Base-by-base conservation (phyloP, 2,797 vertebrate genomes). In the Microchirus variegatus region DNA sequence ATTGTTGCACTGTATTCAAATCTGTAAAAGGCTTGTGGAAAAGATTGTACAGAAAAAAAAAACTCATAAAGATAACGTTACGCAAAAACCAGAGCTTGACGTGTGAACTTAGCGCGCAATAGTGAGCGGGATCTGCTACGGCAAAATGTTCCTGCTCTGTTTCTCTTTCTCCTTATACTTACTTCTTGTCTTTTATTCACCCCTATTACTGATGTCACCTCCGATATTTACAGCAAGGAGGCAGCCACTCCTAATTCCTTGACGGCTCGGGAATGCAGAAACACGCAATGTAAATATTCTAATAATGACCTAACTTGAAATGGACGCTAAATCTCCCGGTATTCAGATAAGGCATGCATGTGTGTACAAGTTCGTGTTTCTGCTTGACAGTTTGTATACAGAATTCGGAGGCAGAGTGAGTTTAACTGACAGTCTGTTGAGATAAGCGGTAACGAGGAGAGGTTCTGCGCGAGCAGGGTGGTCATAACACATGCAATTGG, bases 341-440 rank as follows among this genome's bases (percentile, higher is more conserved):
- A 35, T 81, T 78, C 52, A 63, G 67, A 77, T 69, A 45, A 51
- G 63, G 48, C 45, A 36, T 63, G 52, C 56, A 12, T 69, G 68
- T 80, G 53, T 31, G 8, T 7, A 82, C 59, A 56, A 70, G 53
- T 57, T 53, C 37, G 42, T 49, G 18, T 72, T 71, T 59, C 65
- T 63, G 42, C 43, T 53, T 83, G 85, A 83, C 88, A 71, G 79
- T 69, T 78, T 88, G 82, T 90, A 43, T 88, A 90, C 85, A 81
- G 63, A 67, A 38, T 73, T 58, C 49, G 46, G 61, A 86, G 58
- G 75, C 60, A 68, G 75, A 82, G 81, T 61, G 73, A 42, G 57
- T 80, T 76, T 67, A 83, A 81, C 59, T 81, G 86, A 87, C 89
- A 86, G 78, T 48, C 60, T 79, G 75, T 85, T 82, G 79, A 89